Base-by-base conservation (phyloP, 1,140 invertebrate genomes). In the Leptinotarsa defecta region DNA sequence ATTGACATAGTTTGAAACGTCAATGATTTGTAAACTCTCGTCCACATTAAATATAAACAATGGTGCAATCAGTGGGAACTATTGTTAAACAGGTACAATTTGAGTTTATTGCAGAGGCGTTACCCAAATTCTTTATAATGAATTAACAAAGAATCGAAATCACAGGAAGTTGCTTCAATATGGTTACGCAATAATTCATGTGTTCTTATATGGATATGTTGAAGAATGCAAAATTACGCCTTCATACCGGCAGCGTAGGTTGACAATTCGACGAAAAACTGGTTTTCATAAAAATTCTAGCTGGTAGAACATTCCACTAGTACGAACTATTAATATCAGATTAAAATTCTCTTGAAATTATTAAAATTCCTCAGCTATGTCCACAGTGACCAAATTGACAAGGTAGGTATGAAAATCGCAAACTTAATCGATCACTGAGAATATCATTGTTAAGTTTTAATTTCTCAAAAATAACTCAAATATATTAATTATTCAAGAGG, bases 131-230 rank as follows among this genome's bases (percentile, higher is more conserved):
- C 8, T 24, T 24, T 48, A 49, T 48, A 34, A 20, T 48, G 48
- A 49, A 48, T 48, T 48, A 24, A 70, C 48, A 49, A 70, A 20
- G 22, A 27, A 20, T 20, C 34, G 22, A 52, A 70, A 68, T 68
- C n/a, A 49, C 68, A 70, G 68, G 68, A 70, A 70, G 68, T 70
- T 52, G 65, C 15, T 52, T 52, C 68, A 49, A 70, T 70, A 20
- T 70, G 68, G 68, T 70, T 70, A 49, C 68, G 48, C 48, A 70
- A 70, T 52, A 22, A 57, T 15, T 43, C 68, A 11, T 70, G 20
- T 70, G 68, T 70, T 49, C 68, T 70, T 70, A 17, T 70, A 70
- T 49, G 68, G 65, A 68, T 13, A 68, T 68, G 65, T 68, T n/a
- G 22, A 70, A 70, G 68, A 70, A 70, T 70, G 68, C 68, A 70